A percentile compares a stretch with the other conserved stretches of the same genome.
phyloP scores from a whole-genome alignment of 2,888 invertebrate genomes.

The Lypha dubia region DNA sequence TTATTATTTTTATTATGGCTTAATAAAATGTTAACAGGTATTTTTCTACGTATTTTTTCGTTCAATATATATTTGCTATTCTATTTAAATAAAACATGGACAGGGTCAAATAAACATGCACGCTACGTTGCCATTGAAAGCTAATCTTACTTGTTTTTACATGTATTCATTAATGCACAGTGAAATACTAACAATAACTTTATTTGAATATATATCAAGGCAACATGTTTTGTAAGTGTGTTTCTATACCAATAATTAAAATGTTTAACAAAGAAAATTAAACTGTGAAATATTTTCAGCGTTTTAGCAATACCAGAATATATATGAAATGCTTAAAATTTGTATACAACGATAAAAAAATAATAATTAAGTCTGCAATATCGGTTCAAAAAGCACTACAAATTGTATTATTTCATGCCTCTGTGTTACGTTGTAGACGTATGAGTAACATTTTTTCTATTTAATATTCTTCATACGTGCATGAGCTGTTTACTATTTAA shows the following conservation, averaged over 20 bases:
- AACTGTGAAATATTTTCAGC: no score
- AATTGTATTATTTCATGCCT: no score
- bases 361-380: no score
- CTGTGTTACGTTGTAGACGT: neutral
- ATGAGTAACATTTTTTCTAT: slow-evolving; percentile 20
- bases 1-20: slow-evolving; percentile 38
- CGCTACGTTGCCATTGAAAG: neutral
- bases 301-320: no score
- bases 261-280: no score
- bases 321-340: no score
- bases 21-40: slow-evolving; percentile 45
- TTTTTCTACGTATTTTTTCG: neutral
- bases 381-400: no score
- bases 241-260: no score
- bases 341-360: no score
- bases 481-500: neutral
- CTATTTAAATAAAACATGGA: slow-evolving; percentile 12
- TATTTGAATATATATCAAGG: neutral
- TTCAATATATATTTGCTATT: neutral
- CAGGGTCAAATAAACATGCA: slow-evolving; percentile 2
- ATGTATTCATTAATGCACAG: neutral
- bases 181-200: neutral
- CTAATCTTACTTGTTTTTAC: neutral
- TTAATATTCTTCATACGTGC: slow-evolving; percentile 46
- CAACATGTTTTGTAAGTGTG: no score